Base-by-base conservation (phyloP, 2,113 vertebrate species). In the Eidolon helvum region DNA sequence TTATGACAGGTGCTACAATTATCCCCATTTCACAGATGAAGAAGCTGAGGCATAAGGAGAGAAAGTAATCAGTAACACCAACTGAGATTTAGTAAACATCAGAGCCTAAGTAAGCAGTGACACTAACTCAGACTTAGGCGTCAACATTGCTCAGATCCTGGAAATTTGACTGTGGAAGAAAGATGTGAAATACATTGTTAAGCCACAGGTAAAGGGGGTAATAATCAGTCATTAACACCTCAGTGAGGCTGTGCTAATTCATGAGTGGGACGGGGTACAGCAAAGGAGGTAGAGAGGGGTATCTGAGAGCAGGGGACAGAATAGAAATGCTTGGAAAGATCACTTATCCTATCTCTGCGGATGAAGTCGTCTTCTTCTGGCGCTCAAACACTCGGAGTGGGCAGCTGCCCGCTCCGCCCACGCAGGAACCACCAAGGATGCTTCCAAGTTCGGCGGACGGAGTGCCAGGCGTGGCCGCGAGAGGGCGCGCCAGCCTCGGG, bases 401-500 rank as follows among this genome's bases (percentile, higher is more conserved):
- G 43, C 24, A n/a, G 69, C 63, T n/a, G 61, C 40, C 16, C 0
- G 5, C 12, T 4, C 10, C 28, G 35, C 22, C 43, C 11, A 22
- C 55, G 33, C 26, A 10, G 50, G 43, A 61, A 19, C 22, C 38
- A 2, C 15, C 2, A 22, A 69, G 14, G 30, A 38, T 21, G 24
- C 63, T 22, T 22, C 33, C 9, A 10, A 15, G 21, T 59, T 19
- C 57, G 40, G 57, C 38, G 16, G 63, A 59, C 30, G 38, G 24
- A n/a, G 50, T 45, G 4, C 26, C 80, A 30, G 5, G 0, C 0
- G 0, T 10, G n/a, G 72, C 71, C 96, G 40, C 87, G 0, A 97
- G 96, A 85, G 95, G 92, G 97, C 86, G 96, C 94, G 30, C 94
- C 72, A 61, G 71, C 53, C 92, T 53, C 40, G 86, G 82, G 59